A percentile compares a stretch with the other conserved stretches of the same genome.
These are phyloP conservation scores for Phocoena sinus DNA, from an alignment of 2,113 vertebrate species.

Conservation along the genomic window DNA sequence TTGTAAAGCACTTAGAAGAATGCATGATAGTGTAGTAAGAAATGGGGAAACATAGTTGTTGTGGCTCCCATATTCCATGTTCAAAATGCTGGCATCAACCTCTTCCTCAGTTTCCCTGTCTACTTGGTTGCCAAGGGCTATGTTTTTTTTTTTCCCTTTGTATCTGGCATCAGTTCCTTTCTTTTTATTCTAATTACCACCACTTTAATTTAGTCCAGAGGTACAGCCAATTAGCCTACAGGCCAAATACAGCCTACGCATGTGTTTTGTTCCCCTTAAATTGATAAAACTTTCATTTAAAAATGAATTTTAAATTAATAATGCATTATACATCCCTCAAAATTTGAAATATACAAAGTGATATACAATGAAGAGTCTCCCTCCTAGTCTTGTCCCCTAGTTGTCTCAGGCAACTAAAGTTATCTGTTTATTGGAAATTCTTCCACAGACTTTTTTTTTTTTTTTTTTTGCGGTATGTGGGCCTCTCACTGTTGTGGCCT, in stretches of 20 bases:
- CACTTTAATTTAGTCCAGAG: conserved; percentile 22
- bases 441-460: neutral
- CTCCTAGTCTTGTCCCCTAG: neutral
- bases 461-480: too few relatives aligned
- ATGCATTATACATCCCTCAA: neutral
- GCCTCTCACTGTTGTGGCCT: too few relatives aligned
- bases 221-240: neutral
- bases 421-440: neutral
- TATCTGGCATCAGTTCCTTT: neutral
- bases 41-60: neutral
- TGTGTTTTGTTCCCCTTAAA: neutral
- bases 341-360: neutral
- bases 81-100: neutral
- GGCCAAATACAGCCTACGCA: neutral
- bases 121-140: neutral
- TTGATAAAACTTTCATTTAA: neutral
- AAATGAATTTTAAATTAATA: conserved; percentile 13
- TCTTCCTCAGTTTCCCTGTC: neutral
- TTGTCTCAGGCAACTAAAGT: neutral
- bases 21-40: neutral
- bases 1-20: conserved; percentile 1
- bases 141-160: neutral
- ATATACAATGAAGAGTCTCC: neutral
- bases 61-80: neutral
- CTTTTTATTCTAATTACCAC: neutral